A percentile compares a stretch with the other conserved stretches of the same genome.
Conservation (phyloP, 1,140 invertebrate genomes). For the Leptopilina clavipes region DNA sequence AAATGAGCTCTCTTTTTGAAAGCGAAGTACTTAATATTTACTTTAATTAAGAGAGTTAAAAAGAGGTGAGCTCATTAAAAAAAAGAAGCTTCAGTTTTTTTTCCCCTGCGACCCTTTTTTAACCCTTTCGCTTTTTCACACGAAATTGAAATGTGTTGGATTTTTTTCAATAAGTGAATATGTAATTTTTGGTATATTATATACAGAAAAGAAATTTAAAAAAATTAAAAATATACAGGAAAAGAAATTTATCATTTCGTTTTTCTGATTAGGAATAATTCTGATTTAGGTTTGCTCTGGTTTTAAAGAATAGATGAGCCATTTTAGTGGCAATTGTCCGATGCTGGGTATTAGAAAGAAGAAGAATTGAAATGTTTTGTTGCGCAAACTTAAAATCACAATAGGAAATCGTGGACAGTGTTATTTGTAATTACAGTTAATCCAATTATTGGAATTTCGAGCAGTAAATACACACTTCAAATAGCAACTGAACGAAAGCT, state of each 20-base stretch:
- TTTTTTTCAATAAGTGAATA: no score
- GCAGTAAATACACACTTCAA: conserved; percentile 22
- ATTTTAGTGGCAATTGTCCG: no score
- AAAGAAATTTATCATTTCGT: no score
- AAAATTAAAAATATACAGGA: no score
- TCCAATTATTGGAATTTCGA: conserved; percentile 27
- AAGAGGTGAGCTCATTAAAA: not conserved
- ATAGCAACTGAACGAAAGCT: conserved; percentile 18
- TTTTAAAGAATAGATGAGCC: no score
- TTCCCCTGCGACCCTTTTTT: not conserved
- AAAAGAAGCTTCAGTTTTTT: not conserved
- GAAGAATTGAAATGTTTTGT: not conserved
- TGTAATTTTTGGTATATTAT: no score
- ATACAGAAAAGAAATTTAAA: no score
- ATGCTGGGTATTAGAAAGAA: no score
- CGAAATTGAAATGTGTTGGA: not conserved
- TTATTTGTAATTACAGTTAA: conserved; percentile 17
- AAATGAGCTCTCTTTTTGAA: conserved; percentile 8
- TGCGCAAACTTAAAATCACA: not conserved
- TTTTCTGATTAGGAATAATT: no score
- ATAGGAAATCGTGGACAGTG: not conserved
- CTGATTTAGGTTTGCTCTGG: no score
- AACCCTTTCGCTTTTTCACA: not conserved
- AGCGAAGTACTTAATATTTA: conserved; percentile 13
- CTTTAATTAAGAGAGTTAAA: not conserved